Evolutionary conservation across 2,888 invertebrate genomes (phyloP).

Genomic region (Agrilus biguttatus): DNA sequence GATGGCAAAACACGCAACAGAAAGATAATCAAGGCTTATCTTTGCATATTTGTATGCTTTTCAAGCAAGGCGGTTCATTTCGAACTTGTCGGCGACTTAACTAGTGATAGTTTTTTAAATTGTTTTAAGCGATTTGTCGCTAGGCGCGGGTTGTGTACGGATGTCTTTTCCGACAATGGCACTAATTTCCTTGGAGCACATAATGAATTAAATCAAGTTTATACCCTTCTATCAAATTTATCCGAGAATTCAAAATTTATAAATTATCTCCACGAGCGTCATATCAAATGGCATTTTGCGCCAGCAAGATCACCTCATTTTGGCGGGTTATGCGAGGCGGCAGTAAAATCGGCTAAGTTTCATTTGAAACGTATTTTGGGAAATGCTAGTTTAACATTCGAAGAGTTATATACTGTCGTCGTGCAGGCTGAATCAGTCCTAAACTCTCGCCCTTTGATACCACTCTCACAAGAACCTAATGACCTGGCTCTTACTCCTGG

Average conservation of each 20-base stretch:
- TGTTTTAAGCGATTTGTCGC: too few species aligned
- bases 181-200: constrained; percentile 6
- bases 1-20: constrained; percentile 2
- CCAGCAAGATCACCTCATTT: constrained; percentile 6
- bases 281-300: constrained; percentile 5
- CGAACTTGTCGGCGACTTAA: too few species aligned
- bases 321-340: constrained; percentile 6
- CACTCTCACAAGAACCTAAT: constrained; percentile 6
- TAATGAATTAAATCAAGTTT: constrained; percentile 2
- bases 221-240: too few species aligned
- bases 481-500: constrained; percentile 7
- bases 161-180: constrained; percentile 4
- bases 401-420: constrained; percentile 6
- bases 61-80: too few species aligned
- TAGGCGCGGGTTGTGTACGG: constrained; percentile 3
- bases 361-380: constrained; percentile 5
- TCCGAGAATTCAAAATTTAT: too few species aligned
- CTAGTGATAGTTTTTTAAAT: too few species aligned
- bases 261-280: too few species aligned
- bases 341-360: constrained; percentile 6
- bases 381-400: too few species aligned
- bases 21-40: neutral
- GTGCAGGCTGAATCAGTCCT: constrained; percentile 6
- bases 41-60: too few species aligned
- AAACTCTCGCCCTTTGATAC: constrained; percentile 8